Conservation (phyloP, 2,888 invertebrate species). For the Mythimna loreyi region DNA sequence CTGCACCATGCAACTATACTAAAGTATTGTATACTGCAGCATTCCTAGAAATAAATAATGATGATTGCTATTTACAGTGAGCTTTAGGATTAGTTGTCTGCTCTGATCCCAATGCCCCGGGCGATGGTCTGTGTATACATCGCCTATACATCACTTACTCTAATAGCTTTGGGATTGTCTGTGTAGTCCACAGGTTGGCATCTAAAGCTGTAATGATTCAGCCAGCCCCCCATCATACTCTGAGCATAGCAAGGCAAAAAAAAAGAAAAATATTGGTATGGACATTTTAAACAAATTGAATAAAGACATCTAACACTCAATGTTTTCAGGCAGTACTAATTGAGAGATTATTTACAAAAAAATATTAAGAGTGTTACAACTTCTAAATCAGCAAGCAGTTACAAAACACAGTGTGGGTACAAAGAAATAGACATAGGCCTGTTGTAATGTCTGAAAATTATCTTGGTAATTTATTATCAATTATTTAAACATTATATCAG, state of each 20-base stretch:
- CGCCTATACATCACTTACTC: slow-evolving; percentile 92
- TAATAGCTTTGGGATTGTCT: slow-evolving; percentile 94
- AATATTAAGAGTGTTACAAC: slow-evolving; percentile 10
- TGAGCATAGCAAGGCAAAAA: slow-evolving; percentile 86
- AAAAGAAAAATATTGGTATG: slow-evolving; percentile 71
- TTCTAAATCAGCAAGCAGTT: slow-evolving; percentile 27
- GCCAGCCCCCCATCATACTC: slow-evolving; percentile 97
- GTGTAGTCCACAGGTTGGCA: slow-evolving; percentile 98
- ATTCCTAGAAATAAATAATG: slow-evolving; percentile 75
- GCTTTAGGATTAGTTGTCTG: slow-evolving; percentile 79
- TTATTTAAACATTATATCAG: slow-evolving; percentile 47
- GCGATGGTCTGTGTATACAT: slow-evolving; percentile 47
- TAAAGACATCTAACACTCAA: slow-evolving; percentile 9
- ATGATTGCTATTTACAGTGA: slow-evolving; percentile 85
- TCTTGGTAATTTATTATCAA: slow-evolving; percentile 42
- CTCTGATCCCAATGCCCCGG: slow-evolving; percentile 66
- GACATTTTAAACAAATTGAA: slow-evolving; percentile 39
- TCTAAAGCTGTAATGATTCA: slow-evolving; percentile 96
- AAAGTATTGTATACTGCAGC: slow-evolving; percentile 63
- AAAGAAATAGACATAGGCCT: slow-evolving; percentile 11
- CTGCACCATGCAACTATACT: slow-evolving; percentile 69
- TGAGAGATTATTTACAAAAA: slow-evolving; percentile 26
- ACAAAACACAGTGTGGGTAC: slow-evolving; percentile 18
- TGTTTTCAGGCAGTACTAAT: slow-evolving; percentile 7
- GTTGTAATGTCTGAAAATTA: slow-evolving; percentile 23